A percentile compares a stretch with the other conserved stretches of the same genome.
Evolutionary conservation across 2,888 invertebrate genomes (phyloP).

Genomic region (Lycaena phlaeas): DNA sequence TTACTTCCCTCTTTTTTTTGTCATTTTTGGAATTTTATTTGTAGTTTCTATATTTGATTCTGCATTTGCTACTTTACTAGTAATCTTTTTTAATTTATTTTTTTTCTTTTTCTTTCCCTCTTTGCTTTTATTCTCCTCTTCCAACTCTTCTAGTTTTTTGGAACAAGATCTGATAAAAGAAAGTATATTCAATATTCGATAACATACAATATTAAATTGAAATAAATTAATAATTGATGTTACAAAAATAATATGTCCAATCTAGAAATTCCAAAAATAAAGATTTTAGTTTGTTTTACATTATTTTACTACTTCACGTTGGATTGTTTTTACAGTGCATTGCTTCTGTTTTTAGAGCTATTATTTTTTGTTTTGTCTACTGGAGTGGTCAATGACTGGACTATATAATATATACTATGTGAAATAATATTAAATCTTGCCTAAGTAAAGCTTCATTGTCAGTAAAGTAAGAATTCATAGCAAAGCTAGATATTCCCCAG

Average conservation of each 20-base stretch:
- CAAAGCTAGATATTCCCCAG: constrained; percentile 77
- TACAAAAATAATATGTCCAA: too few relatives aligned
- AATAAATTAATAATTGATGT: too few relatives aligned
- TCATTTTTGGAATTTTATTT: constrained; percentile 45
- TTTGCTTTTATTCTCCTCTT: constrained; percentile 50
- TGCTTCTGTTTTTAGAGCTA: too few relatives aligned
- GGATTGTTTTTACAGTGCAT: too few relatives aligned
- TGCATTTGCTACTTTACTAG: constrained; percentile 55
- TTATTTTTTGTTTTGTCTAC: too few relatives aligned
- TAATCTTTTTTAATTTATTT: constrained; percentile 51
- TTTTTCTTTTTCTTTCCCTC: constrained; percentile 66
- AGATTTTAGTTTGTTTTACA: too few relatives aligned
- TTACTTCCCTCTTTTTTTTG: constrained; percentile 67
- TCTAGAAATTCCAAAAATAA: too few relatives aligned
- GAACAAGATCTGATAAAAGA: constrained; percentile 72
- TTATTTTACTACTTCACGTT: too few relatives aligned
- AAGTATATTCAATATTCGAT: neutral
- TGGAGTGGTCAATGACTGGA: too few relatives aligned
- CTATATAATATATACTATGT: too few relatives aligned
- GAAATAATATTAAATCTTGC: constrained; percentile 38
- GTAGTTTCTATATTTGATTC: constrained; percentile 50
- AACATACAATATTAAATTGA: too few relatives aligned
- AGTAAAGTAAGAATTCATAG: constrained; percentile 67
- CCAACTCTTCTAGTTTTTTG: constrained; percentile 72
- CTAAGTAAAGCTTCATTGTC: constrained; percentile 73